These are phyloP conservation scores for Zootoca vivipara DNA, from an alignment of 2,113 vertebrate species.

Conservation along the genomic window DNA sequence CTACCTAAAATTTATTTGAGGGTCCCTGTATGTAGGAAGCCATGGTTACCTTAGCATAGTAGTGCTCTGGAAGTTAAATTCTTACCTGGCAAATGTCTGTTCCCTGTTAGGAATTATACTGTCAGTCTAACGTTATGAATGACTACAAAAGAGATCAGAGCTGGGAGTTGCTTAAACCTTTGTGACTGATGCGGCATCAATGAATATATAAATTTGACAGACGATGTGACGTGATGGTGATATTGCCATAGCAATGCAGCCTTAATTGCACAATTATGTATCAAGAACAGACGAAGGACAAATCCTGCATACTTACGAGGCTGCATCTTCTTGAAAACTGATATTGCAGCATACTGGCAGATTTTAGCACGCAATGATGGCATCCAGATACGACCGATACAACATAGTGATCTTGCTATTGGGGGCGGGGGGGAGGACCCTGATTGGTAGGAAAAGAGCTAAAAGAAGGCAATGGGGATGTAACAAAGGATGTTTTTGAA, in stretches of 20 bases:
- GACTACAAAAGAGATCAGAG: not conserved
- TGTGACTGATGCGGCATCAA: conserved; percentile 4
- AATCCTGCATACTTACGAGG: not conserved
- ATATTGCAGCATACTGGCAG: not conserved
- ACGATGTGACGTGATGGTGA: not conserved
- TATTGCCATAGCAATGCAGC: not conserved
- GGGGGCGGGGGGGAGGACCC: not conserved
- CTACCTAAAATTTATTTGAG: conserved; percentile 21
- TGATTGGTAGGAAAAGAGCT: not conserved
- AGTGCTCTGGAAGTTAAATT: conserved; percentile 34
- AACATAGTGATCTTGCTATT: too few species aligned
- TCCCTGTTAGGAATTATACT: conserved; percentile 1
- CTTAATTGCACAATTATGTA: not conserved
- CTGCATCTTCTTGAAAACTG: not conserved
- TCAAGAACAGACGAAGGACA: not conserved
- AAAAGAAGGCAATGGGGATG: not conserved
- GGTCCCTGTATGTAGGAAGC: conserved; percentile 9
- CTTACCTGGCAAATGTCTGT: not conserved
- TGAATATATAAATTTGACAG: not conserved
- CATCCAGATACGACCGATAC: not conserved
- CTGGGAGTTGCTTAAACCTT: not conserved
- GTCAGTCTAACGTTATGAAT: conserved; percentile 19
- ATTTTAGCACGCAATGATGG: conserved; percentile 6
- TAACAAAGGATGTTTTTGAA: not conserved
- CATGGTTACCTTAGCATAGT: conserved; percentile 11